Evolutionary conservation across 2,888 invertebrate species (phyloP).

Genomic region (Mechanitis mazaeus): DNA sequence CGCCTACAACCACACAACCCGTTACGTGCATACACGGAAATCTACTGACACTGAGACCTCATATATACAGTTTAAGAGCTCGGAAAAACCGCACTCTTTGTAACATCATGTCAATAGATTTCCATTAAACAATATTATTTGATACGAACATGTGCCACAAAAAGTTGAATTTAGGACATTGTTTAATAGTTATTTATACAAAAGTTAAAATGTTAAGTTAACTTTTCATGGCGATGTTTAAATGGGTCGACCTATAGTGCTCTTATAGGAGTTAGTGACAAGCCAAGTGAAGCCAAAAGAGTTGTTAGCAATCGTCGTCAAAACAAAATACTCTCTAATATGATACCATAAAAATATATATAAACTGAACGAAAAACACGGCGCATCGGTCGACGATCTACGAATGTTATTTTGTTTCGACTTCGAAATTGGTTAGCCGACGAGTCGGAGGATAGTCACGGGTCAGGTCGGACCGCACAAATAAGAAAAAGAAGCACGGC

Average conservation of each 20-base stretch:
- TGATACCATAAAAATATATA: background rate
- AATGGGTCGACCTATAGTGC: slow-evolving; percentile 24
- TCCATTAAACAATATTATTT: slow-evolving; percentile 23
- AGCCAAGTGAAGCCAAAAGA: slow-evolving; percentile 49
- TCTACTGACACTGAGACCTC: slow-evolving; percentile 18
- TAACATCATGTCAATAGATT: slow-evolving; percentile 20
- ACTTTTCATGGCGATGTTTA: slow-evolving; percentile 23
- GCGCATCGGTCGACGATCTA: background rate
- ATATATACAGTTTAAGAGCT: background rate
- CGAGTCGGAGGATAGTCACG: slow-evolving; percentile 26
- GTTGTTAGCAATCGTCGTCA: slow-evolving; percentile 46
- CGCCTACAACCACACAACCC: slow-evolving; percentile 65
- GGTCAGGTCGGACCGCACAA: slow-evolving; percentile 44
- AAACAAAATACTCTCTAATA: slow-evolving; percentile 18
- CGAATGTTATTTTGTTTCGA: slow-evolving; percentile 16
- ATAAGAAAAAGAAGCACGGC: slow-evolving; percentile 48
- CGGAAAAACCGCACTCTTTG: background rate
- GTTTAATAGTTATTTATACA: background rate
- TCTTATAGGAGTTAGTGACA: slow-evolving; percentile 46
- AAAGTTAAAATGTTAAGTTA: background rate
- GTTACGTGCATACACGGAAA: slow-evolving; percentile 26
- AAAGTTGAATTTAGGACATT: slow-evolving; percentile 3
- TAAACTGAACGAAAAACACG: background rate
- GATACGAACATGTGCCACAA: slow-evolving; percentile 25
- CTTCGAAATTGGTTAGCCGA: slow-evolving; percentile 26